Evolutionary conservation across 2,888 invertebrate genomes (phyloP), one percentile per base, ranked within the genome.

Genomic region (Parthenolecanium corni): DNA sequence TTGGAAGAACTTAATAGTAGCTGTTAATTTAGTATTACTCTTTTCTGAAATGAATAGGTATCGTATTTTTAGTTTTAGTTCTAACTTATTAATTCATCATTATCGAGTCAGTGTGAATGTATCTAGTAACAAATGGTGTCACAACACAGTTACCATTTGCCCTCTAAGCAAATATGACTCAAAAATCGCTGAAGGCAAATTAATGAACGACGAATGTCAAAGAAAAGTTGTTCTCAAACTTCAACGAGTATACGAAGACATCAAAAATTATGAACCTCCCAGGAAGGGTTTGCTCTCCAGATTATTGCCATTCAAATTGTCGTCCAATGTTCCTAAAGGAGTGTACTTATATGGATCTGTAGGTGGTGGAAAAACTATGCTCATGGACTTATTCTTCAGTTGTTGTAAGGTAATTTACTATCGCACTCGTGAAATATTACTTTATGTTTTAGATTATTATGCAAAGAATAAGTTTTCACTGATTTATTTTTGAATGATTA

Each of bases 371-470:
- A 98, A 98, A 79, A 98, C 98, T 5, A 97, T 97, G 86, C 76
- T 98, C 64, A 98, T 98, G 98, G 97, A 98, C 76, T 76, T 98
- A 70, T 97, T 98, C 76, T 92, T 86, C 77, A 83, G 91, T 69
- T 82, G 83, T 71, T 83, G 84, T 72, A 74, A 78, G 69, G 79
- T 82, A 72, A 62, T 40, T 53, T 9, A n/a, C 16, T 42, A 44
- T 38, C 20, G 2, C 11, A 57, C 5, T 44, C 16, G 16, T 21
- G 3, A 1, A 64, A 18, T 52, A 31, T 5, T 14, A 46, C 36
- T 21, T 12, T 38, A 53, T 57, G 23, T 64, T 31, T 23, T 44
- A 57, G 23, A 21, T 38, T n/a, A 21, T 23, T 21, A n/a, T 24
- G 2, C 9, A 2, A 2, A 5, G 16, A n/a, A 23, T 14, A 21